Base-by-base conservation (phyloP, 35 echinoderm and acorn worm genomes). In the Chiridota heheva region DNA sequence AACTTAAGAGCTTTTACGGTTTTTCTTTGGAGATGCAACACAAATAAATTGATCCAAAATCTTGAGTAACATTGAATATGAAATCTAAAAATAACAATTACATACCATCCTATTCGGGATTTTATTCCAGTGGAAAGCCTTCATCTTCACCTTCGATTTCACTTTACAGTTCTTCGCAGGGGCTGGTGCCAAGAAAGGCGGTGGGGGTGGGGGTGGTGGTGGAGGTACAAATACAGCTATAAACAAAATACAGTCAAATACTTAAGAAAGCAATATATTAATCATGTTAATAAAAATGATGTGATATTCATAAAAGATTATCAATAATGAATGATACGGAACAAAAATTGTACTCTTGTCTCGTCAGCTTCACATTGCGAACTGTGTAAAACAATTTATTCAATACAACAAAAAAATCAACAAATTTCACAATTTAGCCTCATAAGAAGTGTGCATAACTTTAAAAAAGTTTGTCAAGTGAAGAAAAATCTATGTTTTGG, bases 41-140 rank as follows among this genome's bases (percentile, higher is more conserved):
- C n/a, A n/a, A n/a, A n/a, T n/a, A n/a, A n/a, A n/a, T n/a, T n/a
- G n/a, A n/a, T n/a, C n/a, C n/a, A n/a, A n/a, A n/a, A n/a, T n/a
- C n/a, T n/a, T n/a, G n/a, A n/a, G n/a, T 12, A 10, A 51, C 47
- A 12, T 22, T 51, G 8, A 51, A 51, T 22, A 51, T 51, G 22
- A 12, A 51, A 51, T 51, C 22, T 51, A 51, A 64, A 7, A 64
- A 29, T 18, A 7, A 64, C 15, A 64, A 28, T 18, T 16, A 16
- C n/a, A n/a, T n/a, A n/a, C n/a, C n/a, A n/a, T n/a, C 5, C 81
- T 58, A 20, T 85, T 83, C 20, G 88, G 43, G n/a, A 91, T 84
- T 81, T 88, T 90, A 45, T 82, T 96, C 93, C 93, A 96, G 80
- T 96, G 93, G 53, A 96, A 96, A 27, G 93, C 83, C 62, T 87